Evolutionary conservation across 2,797 vertebrate species (phyloP).

Genomic region (Malacoctenus gilli): DNA sequence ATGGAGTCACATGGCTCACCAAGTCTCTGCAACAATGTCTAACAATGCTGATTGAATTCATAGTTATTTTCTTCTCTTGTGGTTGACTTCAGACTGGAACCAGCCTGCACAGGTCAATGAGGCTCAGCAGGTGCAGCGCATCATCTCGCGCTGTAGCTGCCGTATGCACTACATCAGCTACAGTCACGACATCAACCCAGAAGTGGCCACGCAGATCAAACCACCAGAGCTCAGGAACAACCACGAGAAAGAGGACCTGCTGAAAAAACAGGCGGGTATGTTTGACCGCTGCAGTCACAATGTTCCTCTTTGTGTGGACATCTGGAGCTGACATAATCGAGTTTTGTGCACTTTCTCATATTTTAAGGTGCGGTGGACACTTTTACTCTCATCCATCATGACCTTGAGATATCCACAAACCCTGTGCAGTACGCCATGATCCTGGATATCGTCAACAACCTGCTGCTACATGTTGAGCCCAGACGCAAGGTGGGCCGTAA

Average conservation of each 20-base stretch:
- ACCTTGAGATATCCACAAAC: slow-evolving; percentile 98
- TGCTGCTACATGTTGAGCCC: slow-evolving; percentile 95
- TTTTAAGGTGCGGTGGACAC: slow-evolving; percentile 93
- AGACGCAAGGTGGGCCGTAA: slow-evolving; percentile 88
- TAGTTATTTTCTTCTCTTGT: too few species aligned
- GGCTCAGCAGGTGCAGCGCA: slow-evolving; percentile 95
- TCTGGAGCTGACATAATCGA: too few species aligned
- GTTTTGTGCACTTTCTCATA: neutral
- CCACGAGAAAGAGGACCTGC: slow-evolving; percentile 94
- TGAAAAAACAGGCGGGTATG: slow-evolving; percentile 96
- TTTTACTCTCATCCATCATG: slow-evolving; percentile 97
- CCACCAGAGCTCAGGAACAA: slow-evolving; percentile 88
- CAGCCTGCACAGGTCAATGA: slow-evolving; percentile 94
- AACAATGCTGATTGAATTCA: too few species aligned
- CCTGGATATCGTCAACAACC: slow-evolving; percentile 97
- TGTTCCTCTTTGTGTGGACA: too few species aligned
- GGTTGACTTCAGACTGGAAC: slow-evolving; percentile 88
- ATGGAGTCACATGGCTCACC: too few species aligned
- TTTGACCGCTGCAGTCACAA: neutral
- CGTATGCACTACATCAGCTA: slow-evolving; percentile 99
- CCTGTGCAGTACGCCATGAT: slow-evolving; percentile 99
- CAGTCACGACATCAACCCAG: slow-evolving; percentile 96
- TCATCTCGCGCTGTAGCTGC: slow-evolving; percentile 98
- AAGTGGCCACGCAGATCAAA: slow-evolving; percentile 95
- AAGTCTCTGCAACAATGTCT: too few species aligned